These are phyloP conservation scores for Conus betulinus DNA, from an alignment of 1,140 invertebrate species.

Conservation along the genomic window DNA sequence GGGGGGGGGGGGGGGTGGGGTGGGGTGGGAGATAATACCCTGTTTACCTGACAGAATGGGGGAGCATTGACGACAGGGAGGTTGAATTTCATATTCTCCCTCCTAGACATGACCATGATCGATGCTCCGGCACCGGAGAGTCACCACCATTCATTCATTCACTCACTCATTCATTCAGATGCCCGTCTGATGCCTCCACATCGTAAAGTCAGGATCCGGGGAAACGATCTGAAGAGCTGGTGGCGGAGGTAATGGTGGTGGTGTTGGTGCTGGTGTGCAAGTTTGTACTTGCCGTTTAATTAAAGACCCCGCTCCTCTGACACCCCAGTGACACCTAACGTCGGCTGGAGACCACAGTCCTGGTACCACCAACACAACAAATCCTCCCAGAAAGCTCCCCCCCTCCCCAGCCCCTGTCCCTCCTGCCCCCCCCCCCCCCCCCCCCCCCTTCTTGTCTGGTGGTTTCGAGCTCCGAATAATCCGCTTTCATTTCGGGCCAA, in stretches of 20 bases:
- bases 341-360: too few relatives aligned
- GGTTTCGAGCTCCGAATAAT: neutral
- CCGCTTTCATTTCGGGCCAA: neutral
- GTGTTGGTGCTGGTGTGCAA: neutral
- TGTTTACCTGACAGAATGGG: neutral
- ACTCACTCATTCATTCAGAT: too few relatives aligned
- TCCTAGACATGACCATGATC: neutral
- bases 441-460: neutral
- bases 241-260: too few relatives aligned
- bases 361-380: too few relatives aligned
- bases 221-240: too few relatives aligned
- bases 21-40: too few relatives aligned
- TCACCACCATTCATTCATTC: too few relatives aligned
- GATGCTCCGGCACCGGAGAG: too few relatives aligned
- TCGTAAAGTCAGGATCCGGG: neutral
- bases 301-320: neutral
- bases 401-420: neutral
- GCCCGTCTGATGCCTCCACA: neutral
- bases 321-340: too few relatives aligned
- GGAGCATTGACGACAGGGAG: neutral
- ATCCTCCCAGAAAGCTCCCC: neutral
- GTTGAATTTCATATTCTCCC: neutral
- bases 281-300: neutral
- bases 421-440: neutral
- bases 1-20: too few relatives aligned